Evolutionary conservation across 2,113 vertebrate genomes (phyloP).

Genomic region (Ophiodon elongatus): DNA sequence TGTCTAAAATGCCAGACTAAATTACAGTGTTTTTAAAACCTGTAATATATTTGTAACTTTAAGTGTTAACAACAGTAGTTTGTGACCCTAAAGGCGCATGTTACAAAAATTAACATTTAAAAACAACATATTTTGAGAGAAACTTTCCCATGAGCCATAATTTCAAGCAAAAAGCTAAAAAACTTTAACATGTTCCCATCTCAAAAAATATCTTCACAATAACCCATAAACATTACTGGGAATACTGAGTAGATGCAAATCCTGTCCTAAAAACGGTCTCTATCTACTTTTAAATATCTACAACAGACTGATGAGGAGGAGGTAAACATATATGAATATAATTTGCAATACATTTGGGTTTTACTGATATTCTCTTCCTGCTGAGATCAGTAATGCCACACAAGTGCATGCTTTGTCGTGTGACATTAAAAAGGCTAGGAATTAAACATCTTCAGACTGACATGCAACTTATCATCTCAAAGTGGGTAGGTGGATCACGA

Average conservation of each 20-base stretch:
- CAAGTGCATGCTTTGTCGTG: constrained; percentile 6
- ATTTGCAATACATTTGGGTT: background rate
- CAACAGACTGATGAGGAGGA: background rate
- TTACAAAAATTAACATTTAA: background rate
- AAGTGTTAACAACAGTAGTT: background rate
- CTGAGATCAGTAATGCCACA: background rate
- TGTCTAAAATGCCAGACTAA: background rate
- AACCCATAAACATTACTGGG: background rate
- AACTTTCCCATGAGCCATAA: background rate
- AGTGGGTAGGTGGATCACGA: constrained; percentile 32
- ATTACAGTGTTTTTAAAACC: background rate
- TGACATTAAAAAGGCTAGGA: constrained; percentile 23
- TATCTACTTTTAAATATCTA: background rate
- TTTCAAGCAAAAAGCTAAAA: background rate
- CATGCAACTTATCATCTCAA: constrained; percentile 45
- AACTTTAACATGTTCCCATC: background rate
- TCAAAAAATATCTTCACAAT: background rate
- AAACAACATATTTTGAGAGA: background rate
- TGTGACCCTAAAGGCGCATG: background rate
- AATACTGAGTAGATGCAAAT: background rate
- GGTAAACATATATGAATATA: background rate
- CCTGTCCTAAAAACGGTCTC: background rate
- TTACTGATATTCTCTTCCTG: background rate
- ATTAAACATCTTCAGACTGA: constrained; percentile 31
- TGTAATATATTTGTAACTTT: background rate